Evolutionary conservation across 2,888 invertebrate species (phyloP).

Genomic region (Rhagonycha fulva): DNA sequence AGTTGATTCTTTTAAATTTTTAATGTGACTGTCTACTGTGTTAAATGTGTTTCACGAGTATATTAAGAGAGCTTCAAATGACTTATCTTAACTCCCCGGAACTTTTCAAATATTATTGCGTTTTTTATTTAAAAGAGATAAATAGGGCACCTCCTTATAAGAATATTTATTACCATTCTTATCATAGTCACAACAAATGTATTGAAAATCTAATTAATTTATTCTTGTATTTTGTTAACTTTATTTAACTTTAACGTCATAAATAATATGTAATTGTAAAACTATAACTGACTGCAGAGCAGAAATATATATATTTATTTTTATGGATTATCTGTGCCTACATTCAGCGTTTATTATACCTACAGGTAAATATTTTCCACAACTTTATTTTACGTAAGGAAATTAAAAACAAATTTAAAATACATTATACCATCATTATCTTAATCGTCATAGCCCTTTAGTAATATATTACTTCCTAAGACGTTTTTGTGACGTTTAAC

Average conservation of each 20-base stretch:
- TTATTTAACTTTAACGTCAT: neutral
- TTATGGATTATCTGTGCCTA: neutral
- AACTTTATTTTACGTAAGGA: neutral
- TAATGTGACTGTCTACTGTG: slow-evolving; percentile 6
- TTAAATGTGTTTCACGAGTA: slow-evolving; percentile 5
- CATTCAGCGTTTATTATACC: neutral
- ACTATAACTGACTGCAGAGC: neutral
- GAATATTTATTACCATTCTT: neutral
- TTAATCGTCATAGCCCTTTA: neutral
- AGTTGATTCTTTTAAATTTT: slow-evolving; percentile 9
- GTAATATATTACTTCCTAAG: neutral
- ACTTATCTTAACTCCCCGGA: neutral
- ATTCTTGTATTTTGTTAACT: neutral
- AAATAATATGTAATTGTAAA: neutral
- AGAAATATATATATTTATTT: neutral
- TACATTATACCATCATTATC: neutral
- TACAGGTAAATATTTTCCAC: neutral
- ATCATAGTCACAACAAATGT: neutral
- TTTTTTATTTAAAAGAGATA: neutral
- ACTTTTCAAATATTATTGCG: neutral
- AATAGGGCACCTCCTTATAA: neutral
- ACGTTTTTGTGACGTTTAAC: neutral
- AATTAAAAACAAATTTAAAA: neutral
- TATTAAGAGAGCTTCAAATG: slow-evolving; percentile 5
- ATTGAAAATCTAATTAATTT: neutral